Base-by-base conservation (phyloP, 2,888 invertebrate species). In the Pristionchus fissidentatus region DNA sequence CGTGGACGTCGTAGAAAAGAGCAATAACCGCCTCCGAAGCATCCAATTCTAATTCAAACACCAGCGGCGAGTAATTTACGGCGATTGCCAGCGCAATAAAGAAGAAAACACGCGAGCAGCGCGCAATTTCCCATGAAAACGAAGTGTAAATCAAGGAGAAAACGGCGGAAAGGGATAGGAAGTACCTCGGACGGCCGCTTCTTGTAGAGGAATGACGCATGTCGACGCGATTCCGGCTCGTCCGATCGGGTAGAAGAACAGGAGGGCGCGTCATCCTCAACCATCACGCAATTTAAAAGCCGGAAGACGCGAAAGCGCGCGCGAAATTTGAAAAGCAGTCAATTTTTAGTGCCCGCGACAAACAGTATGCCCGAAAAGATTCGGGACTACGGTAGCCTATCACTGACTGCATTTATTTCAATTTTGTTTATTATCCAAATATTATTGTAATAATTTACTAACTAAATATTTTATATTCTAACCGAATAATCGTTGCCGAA, bases 131-230 rank as follows among this genome's bases (percentile, higher is more conserved):
- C 5, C 66, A 5, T 19, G 66, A 22, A 4, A 5, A 35, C 3
- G 38, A 8, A 38, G 10, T n/a, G 55, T 15, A 19, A 38, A 5
- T 35, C 19, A 22, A 41, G 15, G 35, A 32, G 66, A 38, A n/a
- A 5, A 41, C 8, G 5, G 70, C 8, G 38, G 43, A 43, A 62
- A 4, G 19, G 41, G 41, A 70, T 70, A 0, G 70, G 43, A 41
- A 41, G 4, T 57, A 79, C 79, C 57, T 79, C 79, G 1, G 79
- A 79, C 26, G 55, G 79, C 15, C 79, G 79, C 43, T 79, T 79
- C 57, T 41, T 79, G 55, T 52, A 57, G 38, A 79, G 79, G n/a
- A 79, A 79, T 43, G 79, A 79, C 41, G 32, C 49, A 77, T 49
- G 79, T 1, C 79, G n/a, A 5, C 55, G 55, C 10, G 41, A 29